Evolutionary conservation across 1,140 invertebrate species (phyloP), one percentile per base, ranked within the genome.

Genomic region (Temnothorax longispinosus): DNA sequence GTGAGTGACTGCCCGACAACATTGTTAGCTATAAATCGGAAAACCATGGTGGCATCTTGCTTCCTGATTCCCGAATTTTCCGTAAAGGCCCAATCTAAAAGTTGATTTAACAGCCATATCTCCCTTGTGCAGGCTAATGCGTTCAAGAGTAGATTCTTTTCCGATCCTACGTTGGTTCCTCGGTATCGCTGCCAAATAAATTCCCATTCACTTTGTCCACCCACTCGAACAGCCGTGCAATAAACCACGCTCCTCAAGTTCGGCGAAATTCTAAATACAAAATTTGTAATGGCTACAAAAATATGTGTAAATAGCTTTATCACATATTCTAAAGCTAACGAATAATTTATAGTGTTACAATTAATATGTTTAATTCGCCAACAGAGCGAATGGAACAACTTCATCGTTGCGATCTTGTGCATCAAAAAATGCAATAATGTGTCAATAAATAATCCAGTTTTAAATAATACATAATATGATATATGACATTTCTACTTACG

Each of bases 211-310:
- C 96, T 94, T 81, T 97, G 96, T 0, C 97, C 97, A 3, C 98
- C 98, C 13, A 97, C 96, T 74, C 97, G 96, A 6, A 99, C 97
- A 0, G 98, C 98, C 0, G 97, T 97, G 91, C 98, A 99, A 93
- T 98, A 99, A 6, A 99, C 97, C 0, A 97, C 96, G n/a, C 96
- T 96, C 60, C 98, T 97, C 15, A 98, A 93, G 93, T 98, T 98
- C 4, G 97, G 97, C 7, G 98, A 97, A 85, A 99, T 98, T 44
- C 97, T 98, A 90, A 35, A 44, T 15, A 13, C 8, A 44, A 38
- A n/a, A 38, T 3, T 50, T 60, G 13, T 69, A n/a, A 21, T 47
- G 15, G 3, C 1, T 58, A 76, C 13, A 0, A 41, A 64, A 21
- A 67, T 64, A 64, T 4, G 38, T 3, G 0, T 6, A 62, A 64